These are phyloP conservation scores for Pachypanchax playfairii DNA, from an alignment of 2,113 vertebrate genomes.

Conservation along the genomic window DNA sequence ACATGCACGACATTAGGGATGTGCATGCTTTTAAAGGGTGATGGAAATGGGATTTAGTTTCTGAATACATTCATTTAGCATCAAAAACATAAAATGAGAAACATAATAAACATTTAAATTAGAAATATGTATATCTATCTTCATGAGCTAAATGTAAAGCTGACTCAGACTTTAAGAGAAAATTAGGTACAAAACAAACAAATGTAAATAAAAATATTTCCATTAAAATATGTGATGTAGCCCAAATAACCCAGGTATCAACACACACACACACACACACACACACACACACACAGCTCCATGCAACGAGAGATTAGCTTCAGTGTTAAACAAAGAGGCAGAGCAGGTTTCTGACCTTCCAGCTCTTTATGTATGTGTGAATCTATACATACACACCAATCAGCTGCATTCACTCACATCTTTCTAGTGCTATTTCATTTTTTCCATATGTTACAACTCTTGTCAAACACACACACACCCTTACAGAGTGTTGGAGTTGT, in stretches of 20 bases:
- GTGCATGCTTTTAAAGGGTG: constrained; percentile 1
- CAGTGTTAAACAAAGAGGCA: constrained; percentile 71
- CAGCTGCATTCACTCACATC: too few species aligned
- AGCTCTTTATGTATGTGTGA: constrained; percentile 64
- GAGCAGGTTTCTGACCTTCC: constrained; percentile 58
- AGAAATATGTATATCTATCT: neutral
- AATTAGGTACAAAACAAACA: constrained; percentile 8
- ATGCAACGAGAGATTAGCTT: constrained; percentile 61
- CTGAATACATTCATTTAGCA: constrained; percentile 3
- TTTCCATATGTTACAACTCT: too few species aligned
- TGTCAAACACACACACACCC: neutral
- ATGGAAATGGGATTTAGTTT: constrained; percentile 5
- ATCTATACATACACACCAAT: neutral
- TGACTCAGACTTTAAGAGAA: neutral
- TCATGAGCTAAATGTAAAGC: neutral
- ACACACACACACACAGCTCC: constrained; percentile 19
- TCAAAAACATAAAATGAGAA: neutral
- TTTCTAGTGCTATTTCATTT: too few species aligned
- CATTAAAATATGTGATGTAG: neutral
- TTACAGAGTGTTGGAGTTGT: constrained; percentile 18
- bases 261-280: constrained; percentile 37
- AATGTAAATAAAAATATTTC: constrained; percentile 2
- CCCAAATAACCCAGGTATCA: neutral
- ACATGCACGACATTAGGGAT: neutral
- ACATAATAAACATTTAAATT: constrained; percentile 1